Conservation (phyloP, 23 tunicate genomes). For the Pegea sp. region DNA sequence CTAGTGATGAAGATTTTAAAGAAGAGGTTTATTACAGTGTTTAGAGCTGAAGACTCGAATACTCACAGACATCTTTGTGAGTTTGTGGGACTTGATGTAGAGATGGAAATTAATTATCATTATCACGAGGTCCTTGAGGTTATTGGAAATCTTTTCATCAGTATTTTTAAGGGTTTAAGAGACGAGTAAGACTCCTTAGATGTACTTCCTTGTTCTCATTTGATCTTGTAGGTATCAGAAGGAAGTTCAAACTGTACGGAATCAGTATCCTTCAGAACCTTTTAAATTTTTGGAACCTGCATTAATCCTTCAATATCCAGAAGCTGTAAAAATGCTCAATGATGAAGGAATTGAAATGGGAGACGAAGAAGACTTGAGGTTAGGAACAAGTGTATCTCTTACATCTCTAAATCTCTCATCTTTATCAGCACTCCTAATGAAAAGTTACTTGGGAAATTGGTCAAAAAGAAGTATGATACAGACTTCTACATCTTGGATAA, state of each 20-base stretch:
- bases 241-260: constrained; percentile 67
- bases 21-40: constrained; percentile 21
- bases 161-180: constrained; percentile 85
- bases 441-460: constrained; percentile 81
- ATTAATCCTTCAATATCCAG: constrained; percentile 76
- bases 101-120: constrained; percentile 95
- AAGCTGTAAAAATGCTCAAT: constrained; percentile 85
- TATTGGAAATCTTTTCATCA: constrained; percentile 84
- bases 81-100: constrained; percentile 96
- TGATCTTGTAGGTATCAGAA: constrained; percentile 30
- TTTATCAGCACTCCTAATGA: constrained; percentile 86
- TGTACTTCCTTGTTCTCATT: background rate
- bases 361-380: constrained; percentile 97
- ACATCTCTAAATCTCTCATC: background rate
- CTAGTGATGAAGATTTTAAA: too few relatives aligned
- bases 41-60: constrained; percentile 98
- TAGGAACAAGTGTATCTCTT: background rate
- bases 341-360: constrained; percentile 95
- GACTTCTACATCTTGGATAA: constrained; percentile 96
- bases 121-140: constrained; percentile 88
- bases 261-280: constrained; percentile 87
- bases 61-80: constrained; percentile 97
- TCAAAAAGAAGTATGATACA: constrained; percentile 87
- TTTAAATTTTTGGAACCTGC: constrained; percentile 95
- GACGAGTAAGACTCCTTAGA: constrained; percentile 26